A percentile compares a stretch with the other conserved stretches of the same genome.
Conservation (phyloP, 2,797 vertebrate species). For the Tadarida brasiliensis region DNA sequence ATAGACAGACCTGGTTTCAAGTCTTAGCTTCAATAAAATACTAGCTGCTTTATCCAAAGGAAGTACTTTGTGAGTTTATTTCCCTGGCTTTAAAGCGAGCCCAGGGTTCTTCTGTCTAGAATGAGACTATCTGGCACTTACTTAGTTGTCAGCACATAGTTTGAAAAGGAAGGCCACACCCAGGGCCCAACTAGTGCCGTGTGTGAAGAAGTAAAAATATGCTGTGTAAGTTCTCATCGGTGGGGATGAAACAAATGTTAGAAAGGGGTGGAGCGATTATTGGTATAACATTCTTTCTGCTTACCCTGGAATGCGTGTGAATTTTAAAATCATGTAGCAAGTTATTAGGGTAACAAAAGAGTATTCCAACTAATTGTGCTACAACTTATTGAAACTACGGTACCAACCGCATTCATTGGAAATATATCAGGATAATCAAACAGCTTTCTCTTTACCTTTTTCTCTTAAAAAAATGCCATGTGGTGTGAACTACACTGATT, state of each 20-base stretch:
- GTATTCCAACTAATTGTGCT: neutral
- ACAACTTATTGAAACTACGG: neutral
- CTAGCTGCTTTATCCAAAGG: neutral
- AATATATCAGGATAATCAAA: neutral
- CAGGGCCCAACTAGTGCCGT: neutral
- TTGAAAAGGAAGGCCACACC: constrained; percentile 12
- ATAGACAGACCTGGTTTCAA: neutral
- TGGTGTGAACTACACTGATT: constrained; percentile 10
- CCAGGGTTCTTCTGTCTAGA: constrained; percentile 20
- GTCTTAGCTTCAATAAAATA: constrained; percentile 31
- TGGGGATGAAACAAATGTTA: neutral
- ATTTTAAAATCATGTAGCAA: constrained; percentile 29
- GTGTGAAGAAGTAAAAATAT: neutral
- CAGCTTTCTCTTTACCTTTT: neutral
- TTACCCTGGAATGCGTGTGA: neutral
- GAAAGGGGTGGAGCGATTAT: neutral
- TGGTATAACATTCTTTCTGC: neutral
- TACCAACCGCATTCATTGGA: constrained; percentile 34
- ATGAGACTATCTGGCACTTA: neutral
- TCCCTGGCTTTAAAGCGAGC: neutral
- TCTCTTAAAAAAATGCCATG: neutral
- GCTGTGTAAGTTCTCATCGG: neutral
- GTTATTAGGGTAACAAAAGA: neutral
- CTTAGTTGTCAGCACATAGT: neutral
- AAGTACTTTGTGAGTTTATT: neutral